These are phyloP conservation scores for Muscicapa adusta DNA, from an alignment of 2,113 vertebrate genomes.

Conservation along the genomic window DNA sequence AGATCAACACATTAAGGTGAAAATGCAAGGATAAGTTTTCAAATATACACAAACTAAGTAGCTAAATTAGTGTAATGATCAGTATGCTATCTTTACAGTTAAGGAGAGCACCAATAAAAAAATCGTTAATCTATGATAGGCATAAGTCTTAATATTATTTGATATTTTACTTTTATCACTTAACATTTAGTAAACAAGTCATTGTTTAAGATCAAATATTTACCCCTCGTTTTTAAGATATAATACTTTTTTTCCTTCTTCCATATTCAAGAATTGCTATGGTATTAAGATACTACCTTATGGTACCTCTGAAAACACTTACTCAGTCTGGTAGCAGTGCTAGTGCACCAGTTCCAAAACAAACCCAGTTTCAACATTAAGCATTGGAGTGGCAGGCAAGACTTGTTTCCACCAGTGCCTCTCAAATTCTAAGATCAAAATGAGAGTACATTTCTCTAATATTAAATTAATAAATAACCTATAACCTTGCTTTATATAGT, in stretches of 20 bases:
- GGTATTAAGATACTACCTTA: background rate
- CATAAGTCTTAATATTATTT: background rate
- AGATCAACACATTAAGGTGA: background rate
- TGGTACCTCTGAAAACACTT: background rate
- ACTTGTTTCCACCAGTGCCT: background rate
- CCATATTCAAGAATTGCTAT: background rate
- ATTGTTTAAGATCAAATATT: background rate
- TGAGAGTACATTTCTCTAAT: background rate
- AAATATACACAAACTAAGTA: background rate
- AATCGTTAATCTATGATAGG: background rate
- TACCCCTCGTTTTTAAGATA: background rate
- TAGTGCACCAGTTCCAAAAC: background rate
- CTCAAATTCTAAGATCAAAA: background rate
- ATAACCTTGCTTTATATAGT: background rate
- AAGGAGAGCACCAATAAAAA: background rate
- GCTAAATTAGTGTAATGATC: background rate
- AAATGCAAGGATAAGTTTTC: background rate
- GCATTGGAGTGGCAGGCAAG: background rate
- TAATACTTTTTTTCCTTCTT: background rate
- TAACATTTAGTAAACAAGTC: background rate
- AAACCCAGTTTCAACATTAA: background rate
- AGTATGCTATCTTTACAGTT: background rate
- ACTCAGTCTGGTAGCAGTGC: background rate
- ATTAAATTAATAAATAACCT: background rate
- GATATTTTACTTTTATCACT: background rate